Percentiles rank a stretch among this genome's conserved stretches.
phyloP scores from a whole-genome alignment of 2,113 vertebrate genomes.

The Acrocephalus arundinaceus region DNA sequence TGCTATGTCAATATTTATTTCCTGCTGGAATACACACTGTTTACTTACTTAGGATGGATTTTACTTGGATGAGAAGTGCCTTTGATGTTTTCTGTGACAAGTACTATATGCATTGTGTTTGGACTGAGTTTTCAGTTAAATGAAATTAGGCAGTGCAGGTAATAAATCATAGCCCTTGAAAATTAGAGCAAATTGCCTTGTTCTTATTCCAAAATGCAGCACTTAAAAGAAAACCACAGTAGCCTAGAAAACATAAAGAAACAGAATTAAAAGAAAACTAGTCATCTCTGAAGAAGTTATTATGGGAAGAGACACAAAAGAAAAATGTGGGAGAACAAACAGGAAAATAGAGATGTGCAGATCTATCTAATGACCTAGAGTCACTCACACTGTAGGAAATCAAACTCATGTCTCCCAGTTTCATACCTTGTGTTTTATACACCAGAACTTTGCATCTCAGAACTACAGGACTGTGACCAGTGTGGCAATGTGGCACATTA shows the following conservation, averaged over 20 bases:
- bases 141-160: background rate
- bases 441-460: background rate
- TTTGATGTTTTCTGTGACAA: conserved; percentile 24
- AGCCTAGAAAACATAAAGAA: background rate
- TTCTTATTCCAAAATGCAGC: background rate
- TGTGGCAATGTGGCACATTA: background rate
- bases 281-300: background rate
- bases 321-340: background rate
- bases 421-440: background rate
- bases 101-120: background rate
- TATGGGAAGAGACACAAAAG: background rate
- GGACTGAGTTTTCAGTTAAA: conserved; percentile 10
- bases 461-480: background rate
- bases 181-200: conserved; percentile 4
- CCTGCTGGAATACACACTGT: background rate
- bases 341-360: background rate
- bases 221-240: background rate
- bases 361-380: background rate
- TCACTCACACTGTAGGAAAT: background rate
- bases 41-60: conserved; percentile 10
- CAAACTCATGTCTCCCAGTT: background rate
- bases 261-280: background rate
- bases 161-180: conserved; percentile 33
- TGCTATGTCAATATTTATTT: background rate
- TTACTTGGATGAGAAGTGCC: background rate